Percentiles rank a stretch among this genome's conserved stretches.
Conservation (phyloP, 2,113 vertebrate genomes). For the Cavia porcellus region DNA sequence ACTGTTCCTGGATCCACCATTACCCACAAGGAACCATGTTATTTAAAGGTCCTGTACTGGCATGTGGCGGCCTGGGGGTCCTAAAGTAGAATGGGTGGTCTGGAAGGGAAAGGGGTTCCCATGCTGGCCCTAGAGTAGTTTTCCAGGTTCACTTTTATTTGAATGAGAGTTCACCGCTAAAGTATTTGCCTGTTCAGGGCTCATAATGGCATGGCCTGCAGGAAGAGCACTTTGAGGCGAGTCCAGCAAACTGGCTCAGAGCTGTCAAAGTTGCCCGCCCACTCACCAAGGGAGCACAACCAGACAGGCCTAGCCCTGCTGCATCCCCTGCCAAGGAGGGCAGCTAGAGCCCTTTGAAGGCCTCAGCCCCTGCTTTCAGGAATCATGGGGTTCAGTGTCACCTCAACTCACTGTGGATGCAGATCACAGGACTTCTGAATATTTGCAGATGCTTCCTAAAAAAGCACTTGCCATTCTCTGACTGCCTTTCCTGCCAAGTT, state of each 20-base stretch:
- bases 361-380: not conserved
- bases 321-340: not conserved
- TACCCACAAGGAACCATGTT: not conserved
- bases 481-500: not conserved
- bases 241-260: not conserved
- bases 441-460: not conserved
- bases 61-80: not conserved
- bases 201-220: rapidly evolving
- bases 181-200: not conserved
- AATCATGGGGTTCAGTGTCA: too few species aligned
- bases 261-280: not conserved
- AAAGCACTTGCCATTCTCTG: not conserved
- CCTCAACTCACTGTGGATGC: not conserved
- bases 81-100: not conserved
- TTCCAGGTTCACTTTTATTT: not conserved
- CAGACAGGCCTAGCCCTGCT: not conserved
- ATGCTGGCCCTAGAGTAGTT: not conserved
- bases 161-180: not conserved
- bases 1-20: not conserved
- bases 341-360: not conserved
- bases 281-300: not conserved
- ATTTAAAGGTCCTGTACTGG: not conserved
- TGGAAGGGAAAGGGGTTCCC: not conserved
- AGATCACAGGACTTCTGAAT: not conserved
- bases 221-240: not conserved